These are phyloP conservation scores for Drosophila kikkawai DNA, from an alignment of 1,140 invertebrate genomes.

Conservation along the genomic window DNA sequence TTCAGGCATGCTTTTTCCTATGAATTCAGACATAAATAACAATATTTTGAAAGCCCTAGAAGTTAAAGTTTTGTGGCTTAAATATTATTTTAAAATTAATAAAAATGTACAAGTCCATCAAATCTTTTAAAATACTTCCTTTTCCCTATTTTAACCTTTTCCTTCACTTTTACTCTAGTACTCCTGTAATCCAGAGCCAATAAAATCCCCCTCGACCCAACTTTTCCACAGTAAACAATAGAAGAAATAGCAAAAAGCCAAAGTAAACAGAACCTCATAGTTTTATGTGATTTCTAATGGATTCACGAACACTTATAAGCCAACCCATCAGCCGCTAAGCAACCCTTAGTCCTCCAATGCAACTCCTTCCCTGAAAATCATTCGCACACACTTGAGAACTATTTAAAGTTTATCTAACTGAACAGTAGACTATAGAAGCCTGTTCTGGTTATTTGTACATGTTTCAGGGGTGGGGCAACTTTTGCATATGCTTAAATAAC, in stretches of 20 bases:
- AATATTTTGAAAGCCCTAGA: no score
- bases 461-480: slow-evolving; percentile 18
- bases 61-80: not conserved
- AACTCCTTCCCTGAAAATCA: slow-evolving; percentile 18
- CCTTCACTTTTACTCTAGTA: not conserved
- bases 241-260: slow-evolving; percentile 12
- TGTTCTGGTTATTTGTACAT: slow-evolving; percentile 40
- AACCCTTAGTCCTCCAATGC: not conserved
- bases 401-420: slow-evolving; percentile 68
- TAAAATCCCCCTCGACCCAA: slow-evolving; percentile 4
- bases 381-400: slow-evolving; percentile 58
- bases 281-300: slow-evolving; percentile 63
- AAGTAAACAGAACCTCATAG: slow-evolving; percentile 40
- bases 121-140: not conserved
- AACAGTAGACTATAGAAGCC: slow-evolving; percentile 37
- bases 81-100: not conserved
- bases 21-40: no score
- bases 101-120: not conserved
- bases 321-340: slow-evolving; percentile 1
- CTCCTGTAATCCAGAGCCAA: slow-evolving; percentile 2
- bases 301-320: slow-evolving; percentile 47
- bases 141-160: not conserved
- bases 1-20: no score
- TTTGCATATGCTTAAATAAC: slow-evolving; percentile 71
- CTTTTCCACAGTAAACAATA: slow-evolving; percentile 1